Conservation (phyloP, 2,888 invertebrate genomes). For the Lithophane leautieri region DNA sequence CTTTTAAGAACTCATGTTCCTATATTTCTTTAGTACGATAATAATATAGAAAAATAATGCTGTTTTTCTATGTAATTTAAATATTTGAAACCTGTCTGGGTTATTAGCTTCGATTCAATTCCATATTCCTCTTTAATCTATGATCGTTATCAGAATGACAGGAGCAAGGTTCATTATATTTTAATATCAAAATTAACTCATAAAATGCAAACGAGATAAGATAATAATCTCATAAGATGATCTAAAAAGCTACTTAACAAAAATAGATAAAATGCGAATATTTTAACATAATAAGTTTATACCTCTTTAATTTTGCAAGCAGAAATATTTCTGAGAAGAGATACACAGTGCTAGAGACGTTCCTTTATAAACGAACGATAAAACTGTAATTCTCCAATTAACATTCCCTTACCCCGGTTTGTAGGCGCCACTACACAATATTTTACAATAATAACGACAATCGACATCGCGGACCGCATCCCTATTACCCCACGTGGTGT, state of each 20-base stretch:
- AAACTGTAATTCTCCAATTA: slow-evolving; percentile 61
- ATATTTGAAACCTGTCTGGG: slow-evolving; percentile 43
- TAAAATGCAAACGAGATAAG: slow-evolving; percentile 43
- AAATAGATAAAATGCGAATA: slow-evolving; percentile 27
- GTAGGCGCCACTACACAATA: slow-evolving; percentile 65
- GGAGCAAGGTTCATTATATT: slow-evolving; percentile 44
- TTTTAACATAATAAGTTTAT: slow-evolving; percentile 31
- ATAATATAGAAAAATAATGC: slow-evolving; percentile 15
- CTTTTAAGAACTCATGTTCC: slow-evolving; percentile 48
- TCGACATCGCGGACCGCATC: slow-evolving; percentile 69
- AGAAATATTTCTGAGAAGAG: slow-evolving; percentile 32
- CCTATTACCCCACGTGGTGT: slow-evolving; percentile 88
- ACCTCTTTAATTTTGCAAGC: slow-evolving; percentile 33
- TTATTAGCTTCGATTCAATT: slow-evolving; percentile 38
- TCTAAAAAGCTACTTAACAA: slow-evolving; percentile 23
- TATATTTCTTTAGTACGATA: slow-evolving; percentile 38
- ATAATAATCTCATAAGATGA: slow-evolving; percentile 45
- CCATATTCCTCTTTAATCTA: slow-evolving; percentile 38
- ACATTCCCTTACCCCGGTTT: slow-evolving; percentile 54
- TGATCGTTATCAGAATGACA: slow-evolving; percentile 49
- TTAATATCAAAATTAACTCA: slow-evolving; percentile 57
- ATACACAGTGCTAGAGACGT: slow-evolving; percentile 52
- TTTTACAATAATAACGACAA: slow-evolving; percentile 62
- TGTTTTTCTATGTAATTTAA: slow-evolving; percentile 21
- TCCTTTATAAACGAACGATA: slow-evolving; percentile 50